Percentiles rank a stretch among this genome's conserved stretches.
Evolutionary conservation across 2,888 invertebrate genomes (phyloP).

Genomic region (Buathra laborator): DNA sequence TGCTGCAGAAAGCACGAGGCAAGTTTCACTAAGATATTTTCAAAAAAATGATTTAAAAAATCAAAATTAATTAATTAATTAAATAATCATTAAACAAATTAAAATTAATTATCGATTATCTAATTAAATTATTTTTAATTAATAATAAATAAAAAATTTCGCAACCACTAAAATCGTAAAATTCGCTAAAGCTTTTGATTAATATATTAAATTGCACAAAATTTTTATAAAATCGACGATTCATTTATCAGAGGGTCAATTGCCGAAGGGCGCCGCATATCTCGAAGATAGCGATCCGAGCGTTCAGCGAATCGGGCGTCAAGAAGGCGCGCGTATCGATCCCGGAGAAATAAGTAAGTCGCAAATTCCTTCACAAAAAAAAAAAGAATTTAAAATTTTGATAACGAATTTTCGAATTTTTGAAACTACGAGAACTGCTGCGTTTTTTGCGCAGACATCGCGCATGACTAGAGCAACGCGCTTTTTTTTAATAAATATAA

Average conservation of each 20-base stretch:
- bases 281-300: conserved; percentile 85
- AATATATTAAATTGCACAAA: background rate
- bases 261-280: conserved; percentile 92
- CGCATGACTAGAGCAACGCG: conserved; percentile 1
- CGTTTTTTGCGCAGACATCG: conserved; percentile 32
- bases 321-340: conserved; percentile 79
- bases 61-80: too few relatives aligned
- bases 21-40: conserved; percentile 72
- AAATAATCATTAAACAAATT: too few relatives aligned
- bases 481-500: background rate
- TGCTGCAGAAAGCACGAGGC: conserved; percentile 96
- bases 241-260: conserved; percentile 90
- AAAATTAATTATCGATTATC: too few relatives aligned
- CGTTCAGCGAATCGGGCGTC: conserved; percentile 69
- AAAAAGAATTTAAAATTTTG: background rate
- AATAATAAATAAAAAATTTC: too few relatives aligned
- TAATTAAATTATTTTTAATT: too few relatives aligned
- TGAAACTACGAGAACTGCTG: background rate
- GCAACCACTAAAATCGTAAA: background rate
- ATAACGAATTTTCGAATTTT: background rate
- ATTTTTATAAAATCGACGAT: conserved; percentile 19
- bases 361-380: background rate
- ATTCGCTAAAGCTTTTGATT: background rate
- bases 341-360: conserved; percentile 83
- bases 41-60: too few relatives aligned